Percentiles rank a stretch among this genome's conserved stretches.
These are phyloP conservation scores for Agrilus mali DNA, from an alignment of 2,888 invertebrate genomes.

Conservation along the genomic window DNA sequence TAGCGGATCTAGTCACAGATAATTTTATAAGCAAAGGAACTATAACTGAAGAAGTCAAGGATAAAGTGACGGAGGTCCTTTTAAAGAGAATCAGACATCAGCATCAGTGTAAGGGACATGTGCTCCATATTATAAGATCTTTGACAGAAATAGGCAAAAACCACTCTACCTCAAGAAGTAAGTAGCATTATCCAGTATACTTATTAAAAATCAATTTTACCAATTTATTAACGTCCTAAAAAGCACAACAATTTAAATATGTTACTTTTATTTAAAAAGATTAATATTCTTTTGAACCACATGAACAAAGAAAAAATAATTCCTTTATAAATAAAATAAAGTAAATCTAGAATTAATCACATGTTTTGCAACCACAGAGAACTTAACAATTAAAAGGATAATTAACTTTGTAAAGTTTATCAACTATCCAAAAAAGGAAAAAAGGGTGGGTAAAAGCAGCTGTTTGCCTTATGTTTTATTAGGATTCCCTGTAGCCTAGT, in stretches of 20 bases:
- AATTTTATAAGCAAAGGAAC: constrained; percentile 71
- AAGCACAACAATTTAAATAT: not conserved
- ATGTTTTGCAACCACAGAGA: no score
- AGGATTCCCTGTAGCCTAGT: no score
- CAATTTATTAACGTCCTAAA: not conserved
- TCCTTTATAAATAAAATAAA: no score
- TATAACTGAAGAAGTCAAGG: constrained; percentile 53
- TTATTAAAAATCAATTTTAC: not conserved
- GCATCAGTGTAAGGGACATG: constrained; percentile 60
- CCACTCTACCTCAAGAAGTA: constrained; percentile 90
- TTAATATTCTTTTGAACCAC: no score
- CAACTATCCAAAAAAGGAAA: no score
- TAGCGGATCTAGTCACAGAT: constrained; percentile 79
- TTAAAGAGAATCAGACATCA: constrained; percentile 86
- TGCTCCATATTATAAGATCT: constrained; percentile 81
- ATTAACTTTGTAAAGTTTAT: no score
- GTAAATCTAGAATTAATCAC: no score
- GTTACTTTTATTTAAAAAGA: no score
- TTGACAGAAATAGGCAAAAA: constrained; percentile 92
- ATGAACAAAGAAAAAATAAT: no score
- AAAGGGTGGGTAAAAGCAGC: no score
- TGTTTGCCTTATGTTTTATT: no score
- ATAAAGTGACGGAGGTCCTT: constrained; percentile 73
- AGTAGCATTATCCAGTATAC: constrained; percentile 39
- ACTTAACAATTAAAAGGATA: no score